Evolutionary conservation across 2,888 invertebrate genomes (phyloP).

Genomic region (Microctonus hyperodae): DNA sequence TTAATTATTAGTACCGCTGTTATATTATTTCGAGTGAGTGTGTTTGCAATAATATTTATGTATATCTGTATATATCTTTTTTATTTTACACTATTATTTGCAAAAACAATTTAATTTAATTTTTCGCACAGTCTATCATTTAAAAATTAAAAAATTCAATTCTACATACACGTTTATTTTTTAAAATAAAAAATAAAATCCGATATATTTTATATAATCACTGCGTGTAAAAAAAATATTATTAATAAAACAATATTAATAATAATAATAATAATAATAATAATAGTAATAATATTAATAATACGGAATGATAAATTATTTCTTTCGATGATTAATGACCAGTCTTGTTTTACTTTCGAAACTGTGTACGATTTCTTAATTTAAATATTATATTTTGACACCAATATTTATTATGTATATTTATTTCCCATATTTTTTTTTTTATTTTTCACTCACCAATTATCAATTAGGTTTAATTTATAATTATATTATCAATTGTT

Average conservation of each 20-base stretch:
- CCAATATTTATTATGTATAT: background rate
- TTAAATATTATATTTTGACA: conserved; percentile 16
- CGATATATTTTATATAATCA: background rate
- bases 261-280: background rate
- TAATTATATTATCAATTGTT: background rate
- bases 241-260: background rate
- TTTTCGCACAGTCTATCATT: background rate
- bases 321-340: conserved; percentile 25
- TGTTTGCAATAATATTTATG: background rate
- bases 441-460: background rate
- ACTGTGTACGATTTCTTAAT: conserved; percentile 37
- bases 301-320: background rate
- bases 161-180: background rate
- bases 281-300: background rate
- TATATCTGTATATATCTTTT: background rate
- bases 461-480: background rate
- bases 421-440: background rate
- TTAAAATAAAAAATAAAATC: background rate
- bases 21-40: background rate
- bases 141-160: background rate
- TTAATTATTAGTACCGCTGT: background rate
- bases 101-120: background rate
- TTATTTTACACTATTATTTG: background rate
- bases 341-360: conserved; percentile 42
- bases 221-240: background rate